A percentile compares a stretch with the other conserved stretches of the same genome.
These are phyloP conservation scores for Sitta europaea DNA, from an alignment of 2,113 vertebrate genomes.

Conservation along the genomic window DNA sequence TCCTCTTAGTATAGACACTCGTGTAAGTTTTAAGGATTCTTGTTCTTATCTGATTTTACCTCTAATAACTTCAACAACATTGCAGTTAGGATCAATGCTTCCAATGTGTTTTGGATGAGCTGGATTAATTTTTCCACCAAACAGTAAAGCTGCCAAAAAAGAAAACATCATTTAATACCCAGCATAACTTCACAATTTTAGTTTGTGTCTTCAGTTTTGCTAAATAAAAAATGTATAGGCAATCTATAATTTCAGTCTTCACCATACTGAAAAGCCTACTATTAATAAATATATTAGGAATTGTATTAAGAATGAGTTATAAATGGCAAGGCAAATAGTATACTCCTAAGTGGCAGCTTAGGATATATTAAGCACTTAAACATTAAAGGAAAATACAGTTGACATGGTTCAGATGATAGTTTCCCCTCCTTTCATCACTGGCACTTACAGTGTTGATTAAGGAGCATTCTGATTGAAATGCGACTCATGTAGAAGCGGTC, in stretches of 20 bases:
- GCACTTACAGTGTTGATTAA: slow-evolving; percentile 97
- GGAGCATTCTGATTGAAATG: slow-evolving; percentile 97
- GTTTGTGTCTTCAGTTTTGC: background rate
- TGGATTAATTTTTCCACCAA: slow-evolving; percentile 90
- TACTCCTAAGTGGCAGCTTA: background rate
- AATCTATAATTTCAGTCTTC: background rate
- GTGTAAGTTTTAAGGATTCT: background rate
- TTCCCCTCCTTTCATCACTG: background rate
- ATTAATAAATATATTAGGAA: background rate
- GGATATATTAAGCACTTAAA: background rate
- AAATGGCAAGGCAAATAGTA: background rate
- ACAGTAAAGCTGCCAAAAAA: slow-evolving; percentile 83
- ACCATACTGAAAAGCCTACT: background rate
- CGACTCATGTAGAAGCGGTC: slow-evolving; percentile 99
- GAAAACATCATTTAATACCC: background rate
- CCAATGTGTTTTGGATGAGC: slow-evolving; percentile 97
- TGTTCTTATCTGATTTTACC: slow-evolving; percentile 72
- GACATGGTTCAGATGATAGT: background rate
- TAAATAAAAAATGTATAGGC: background rate
- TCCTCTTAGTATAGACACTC: background rate
- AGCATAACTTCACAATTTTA: background rate
- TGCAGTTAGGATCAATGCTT: slow-evolving; percentile 92
- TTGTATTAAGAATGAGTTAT: background rate
- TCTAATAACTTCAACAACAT: slow-evolving; percentile 88
- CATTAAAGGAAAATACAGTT: background rate